phyloP scores from a whole-genome alignment of 2,113 vertebrate species.

The Corvus hawaiiensis region DNA sequence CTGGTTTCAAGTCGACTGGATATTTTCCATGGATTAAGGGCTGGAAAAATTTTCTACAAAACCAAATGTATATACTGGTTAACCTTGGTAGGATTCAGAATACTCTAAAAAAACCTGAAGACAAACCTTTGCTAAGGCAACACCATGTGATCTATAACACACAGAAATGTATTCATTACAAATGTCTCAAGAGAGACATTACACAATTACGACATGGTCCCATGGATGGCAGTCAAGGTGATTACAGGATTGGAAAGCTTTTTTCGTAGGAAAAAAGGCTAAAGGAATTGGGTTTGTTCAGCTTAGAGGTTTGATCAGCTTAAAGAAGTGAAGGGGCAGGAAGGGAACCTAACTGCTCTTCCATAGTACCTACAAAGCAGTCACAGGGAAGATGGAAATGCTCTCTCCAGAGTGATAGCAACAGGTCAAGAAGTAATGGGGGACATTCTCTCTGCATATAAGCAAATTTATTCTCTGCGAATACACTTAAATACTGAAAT shows the following conservation, averaged over 20 bases:
- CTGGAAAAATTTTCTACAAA: constrained; percentile 6
- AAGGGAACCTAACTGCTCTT: background rate
- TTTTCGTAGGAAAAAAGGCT: background rate
- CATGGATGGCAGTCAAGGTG: background rate
- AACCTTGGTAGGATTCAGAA: background rate
- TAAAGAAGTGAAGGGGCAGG: background rate
- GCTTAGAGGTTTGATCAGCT: background rate
- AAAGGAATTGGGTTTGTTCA: background rate
- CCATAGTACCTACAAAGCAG: background rate
- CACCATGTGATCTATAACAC: background rate
- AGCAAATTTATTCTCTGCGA: background rate
- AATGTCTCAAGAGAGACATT: background rate
- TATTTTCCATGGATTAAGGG: constrained; percentile 2
- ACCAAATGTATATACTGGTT: constrained; percentile 8
- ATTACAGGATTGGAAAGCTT: background rate
- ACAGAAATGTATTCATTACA: background rate
- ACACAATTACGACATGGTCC: background rate
- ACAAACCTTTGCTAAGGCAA: background rate
- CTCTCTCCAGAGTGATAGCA: background rate
- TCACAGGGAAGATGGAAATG: background rate
- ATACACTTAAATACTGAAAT: background rate
- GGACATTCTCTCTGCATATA: background rate
- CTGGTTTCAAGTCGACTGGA: background rate
- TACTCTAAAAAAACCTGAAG: background rate
- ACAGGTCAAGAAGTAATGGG: background rate